phyloP scores from a whole-genome alignment of 2,113 vertebrate species.

The Pseudonaja textilis region DNA sequence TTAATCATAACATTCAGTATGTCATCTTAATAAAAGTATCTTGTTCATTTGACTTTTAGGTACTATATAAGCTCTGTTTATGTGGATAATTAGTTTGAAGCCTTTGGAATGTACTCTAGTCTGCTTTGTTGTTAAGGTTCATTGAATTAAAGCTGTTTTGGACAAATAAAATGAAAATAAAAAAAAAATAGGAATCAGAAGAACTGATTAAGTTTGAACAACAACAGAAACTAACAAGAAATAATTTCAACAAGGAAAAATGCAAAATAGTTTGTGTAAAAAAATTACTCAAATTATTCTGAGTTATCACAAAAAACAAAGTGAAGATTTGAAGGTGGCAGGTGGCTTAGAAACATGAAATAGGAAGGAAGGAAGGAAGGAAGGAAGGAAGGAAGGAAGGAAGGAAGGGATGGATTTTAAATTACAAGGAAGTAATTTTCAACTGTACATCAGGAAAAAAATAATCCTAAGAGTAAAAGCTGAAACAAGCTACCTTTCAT shows the following conservation, averaged over 20 bases:
- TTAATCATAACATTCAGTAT: background rate
- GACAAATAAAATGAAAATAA: background rate
- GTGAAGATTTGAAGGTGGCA: background rate
- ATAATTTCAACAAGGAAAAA: background rate
- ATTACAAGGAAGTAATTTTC: background rate
- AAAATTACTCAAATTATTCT: background rate
- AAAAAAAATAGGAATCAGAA: background rate
- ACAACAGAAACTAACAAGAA: background rate
- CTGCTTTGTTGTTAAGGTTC: constrained; percentile 14
- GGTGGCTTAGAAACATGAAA: background rate
- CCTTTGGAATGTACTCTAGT: background rate
- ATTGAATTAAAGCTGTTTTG: background rate
- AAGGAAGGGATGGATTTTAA: background rate
- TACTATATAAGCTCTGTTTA: background rate
- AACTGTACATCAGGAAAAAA: background rate
- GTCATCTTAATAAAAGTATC: background rate
- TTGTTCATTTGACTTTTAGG: constrained; percentile 1
- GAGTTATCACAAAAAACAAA: background rate
- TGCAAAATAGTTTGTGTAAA: background rate
- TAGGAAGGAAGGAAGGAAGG: too few species aligned
- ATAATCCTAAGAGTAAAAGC: background rate
- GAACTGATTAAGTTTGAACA: background rate
- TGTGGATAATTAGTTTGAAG: constrained; percentile 7
- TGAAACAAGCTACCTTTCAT: background rate
- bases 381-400: background rate